phyloP scores from a whole-genome alignment of 1,140 invertebrate species.

The Amyelois transitella region DNA sequence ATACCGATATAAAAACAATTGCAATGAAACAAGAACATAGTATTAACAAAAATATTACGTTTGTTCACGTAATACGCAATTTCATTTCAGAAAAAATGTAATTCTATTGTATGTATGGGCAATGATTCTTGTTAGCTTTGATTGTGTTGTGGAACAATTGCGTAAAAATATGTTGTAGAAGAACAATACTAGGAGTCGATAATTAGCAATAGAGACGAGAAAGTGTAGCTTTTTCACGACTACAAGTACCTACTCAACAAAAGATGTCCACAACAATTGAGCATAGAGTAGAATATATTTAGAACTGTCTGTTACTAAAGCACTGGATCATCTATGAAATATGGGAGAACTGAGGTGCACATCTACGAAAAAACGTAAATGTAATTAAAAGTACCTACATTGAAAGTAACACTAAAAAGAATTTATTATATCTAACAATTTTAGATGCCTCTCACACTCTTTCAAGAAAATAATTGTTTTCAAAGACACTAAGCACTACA shows the following conservation, averaged over 20 bases:
- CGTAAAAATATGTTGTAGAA: constrained; percentile 24
- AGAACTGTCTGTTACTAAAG: background rate
- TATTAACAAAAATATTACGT: background rate
- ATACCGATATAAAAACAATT: background rate
- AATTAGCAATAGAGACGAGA: constrained; percentile 43
- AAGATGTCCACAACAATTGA: background rate
- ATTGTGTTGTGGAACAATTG: constrained; percentile 15
- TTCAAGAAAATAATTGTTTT: no score
- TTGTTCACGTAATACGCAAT: background rate
- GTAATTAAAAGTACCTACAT: no score
- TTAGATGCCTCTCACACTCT: no score
- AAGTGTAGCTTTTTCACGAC: constrained; percentile 43
- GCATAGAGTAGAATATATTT: background rate
- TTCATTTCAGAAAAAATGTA: constrained; percentile 1
- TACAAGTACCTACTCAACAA: background rate
- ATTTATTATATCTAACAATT: no score
- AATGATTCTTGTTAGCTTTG: background rate
- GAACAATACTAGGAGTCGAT: constrained; percentile 31
- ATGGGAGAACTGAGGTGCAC: no score
- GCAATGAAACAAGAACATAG: background rate
- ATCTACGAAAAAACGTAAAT: no score
- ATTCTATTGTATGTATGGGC: background rate
- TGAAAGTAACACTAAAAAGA: no score
- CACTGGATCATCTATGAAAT: no score
- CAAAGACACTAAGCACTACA: no score